Base-by-base conservation (phyloP, 2,797 vertebrate species). In the Cryptoprocta ferox region DNA sequence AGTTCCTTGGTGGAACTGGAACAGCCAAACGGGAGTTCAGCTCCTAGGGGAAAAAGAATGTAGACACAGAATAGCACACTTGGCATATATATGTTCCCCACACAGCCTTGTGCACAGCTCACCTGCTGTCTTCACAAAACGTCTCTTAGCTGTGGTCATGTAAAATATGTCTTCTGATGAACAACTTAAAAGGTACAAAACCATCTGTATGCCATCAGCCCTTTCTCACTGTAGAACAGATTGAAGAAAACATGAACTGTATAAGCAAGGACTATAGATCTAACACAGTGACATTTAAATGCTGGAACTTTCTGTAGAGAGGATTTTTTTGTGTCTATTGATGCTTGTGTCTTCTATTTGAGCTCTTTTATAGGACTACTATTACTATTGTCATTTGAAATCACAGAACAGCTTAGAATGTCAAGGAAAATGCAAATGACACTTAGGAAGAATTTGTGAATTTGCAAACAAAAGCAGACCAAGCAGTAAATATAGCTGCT, bases 1-100 rank as follows among this genome's bases (percentile, higher is more conserved):
- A 93, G 32, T 76, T 78, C 19, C 13, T 93, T 83, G n/a, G 80
- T n/a, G 73, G 93, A 82, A 86, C 93, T 82, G 32, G 56, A 96
- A 26, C 0, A 83, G 2, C 48, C 42, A 80, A 76, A 28, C 28
- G 53, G 11, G 21, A 63, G 26, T 83, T 84, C 30, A 56, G 26
- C 59, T 66, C 10, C n/a, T 76, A 7, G 5, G 24, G 30, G 30
- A 19, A 48, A 80, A 66, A 48, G 14, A 26, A 26, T 21, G 13
- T 28, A 87, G 45, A 76, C 26, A 50, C 18, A 68, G 39, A 73
- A 28, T 4, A 28, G 24, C 10, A 48, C 2, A 14, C 4, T 66
- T 75, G 65, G 50, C 42, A 32, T 48, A 10, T 32, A 8, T 13
- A 16, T 45, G 30, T 4, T 81, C 21, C 42, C 56, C 28, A 35